Percentiles rank a stretch among this genome's conserved stretches.
phyloP scores from a whole-genome alignment of 2,797 vertebrate genomes.

The Pseudochirops cupreus region DNA sequence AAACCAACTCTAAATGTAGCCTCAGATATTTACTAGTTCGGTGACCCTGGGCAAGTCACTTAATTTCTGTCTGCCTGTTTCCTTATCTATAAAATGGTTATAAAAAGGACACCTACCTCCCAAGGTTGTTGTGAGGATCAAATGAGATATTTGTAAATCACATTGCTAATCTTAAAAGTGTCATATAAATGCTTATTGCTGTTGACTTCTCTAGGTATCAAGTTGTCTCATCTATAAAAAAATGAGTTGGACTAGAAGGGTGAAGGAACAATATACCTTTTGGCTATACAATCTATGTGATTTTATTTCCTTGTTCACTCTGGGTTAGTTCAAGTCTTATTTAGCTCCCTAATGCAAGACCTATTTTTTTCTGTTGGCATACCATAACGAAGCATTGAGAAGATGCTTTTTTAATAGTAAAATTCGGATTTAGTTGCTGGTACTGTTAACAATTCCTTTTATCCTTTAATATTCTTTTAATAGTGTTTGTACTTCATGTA shows the following conservation, averaged over 20 bases:
- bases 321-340: background rate
- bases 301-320: background rate
- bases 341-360: background rate
- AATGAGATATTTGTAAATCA: background rate
- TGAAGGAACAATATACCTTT: background rate
- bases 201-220: background rate
- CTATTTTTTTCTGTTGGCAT: background rate
- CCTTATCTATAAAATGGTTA: background rate
- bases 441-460: background rate
- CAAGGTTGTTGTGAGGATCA: background rate
- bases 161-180: no score
- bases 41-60: background rate
- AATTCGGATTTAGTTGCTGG: background rate
- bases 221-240: background rate
- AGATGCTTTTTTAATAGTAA: background rate
- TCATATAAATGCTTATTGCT: no score
- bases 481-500: background rate
- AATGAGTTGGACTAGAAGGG: background rate
- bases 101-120: background rate
- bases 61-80: background rate
- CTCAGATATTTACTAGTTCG: background rate
- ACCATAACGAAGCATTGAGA: background rate
- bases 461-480: background rate
- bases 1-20: background rate
- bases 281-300: background rate